Evolutionary conservation across 2,113 vertebrate species (phyloP), one percentile per base, ranked within the genome.

Genomic region (Channa maculata): DNA sequence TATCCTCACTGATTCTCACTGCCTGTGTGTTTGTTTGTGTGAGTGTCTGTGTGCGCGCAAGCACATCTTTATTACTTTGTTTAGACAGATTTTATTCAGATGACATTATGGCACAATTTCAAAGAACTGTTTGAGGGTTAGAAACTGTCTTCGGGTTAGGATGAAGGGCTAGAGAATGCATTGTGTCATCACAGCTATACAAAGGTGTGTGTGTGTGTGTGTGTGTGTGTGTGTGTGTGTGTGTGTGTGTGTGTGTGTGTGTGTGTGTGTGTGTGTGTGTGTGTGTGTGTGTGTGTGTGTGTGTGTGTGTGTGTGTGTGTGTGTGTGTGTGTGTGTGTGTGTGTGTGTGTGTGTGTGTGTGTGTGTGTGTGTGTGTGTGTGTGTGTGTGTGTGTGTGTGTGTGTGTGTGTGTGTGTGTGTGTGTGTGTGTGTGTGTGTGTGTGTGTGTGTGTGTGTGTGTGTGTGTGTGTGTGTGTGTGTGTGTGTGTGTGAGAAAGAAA

Each of bases 1-100:
- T 67, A 45, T 37, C 6, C 60, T 3, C 14, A 66, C 34, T 67
- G 44, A 75, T 57, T 78, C 60, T 46, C 50, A 54, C 63, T 75
- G 62, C 55, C 55, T 62, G 39, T 45, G 55, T 15, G 41, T 6
- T 51, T 12, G 24, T 24, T 24, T 24, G 24, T 24, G 24, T 24
- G 24, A 24, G 24, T 24, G 24, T 24, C 24, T 24, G 24, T 24
- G 24, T 24, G 24, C 1, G 24, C 24, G 24, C 24, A 24, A 24
- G 24, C 24, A 24, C 24, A 24, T 24, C 24, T 24, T 24, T 24
- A 24, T 24, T 24, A 24, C 24, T 24, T 24, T 24, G 24, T 24
- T 24, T 24, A 24, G 24, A 24, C 24, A 24, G 24, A 24, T 24
- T 24, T 24, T 24, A 24, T 24, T 24, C 24, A 24, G 24, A 24